Conservation (phyloP, 2,113 vertebrate species). For the Caranx melampygus region DNA sequence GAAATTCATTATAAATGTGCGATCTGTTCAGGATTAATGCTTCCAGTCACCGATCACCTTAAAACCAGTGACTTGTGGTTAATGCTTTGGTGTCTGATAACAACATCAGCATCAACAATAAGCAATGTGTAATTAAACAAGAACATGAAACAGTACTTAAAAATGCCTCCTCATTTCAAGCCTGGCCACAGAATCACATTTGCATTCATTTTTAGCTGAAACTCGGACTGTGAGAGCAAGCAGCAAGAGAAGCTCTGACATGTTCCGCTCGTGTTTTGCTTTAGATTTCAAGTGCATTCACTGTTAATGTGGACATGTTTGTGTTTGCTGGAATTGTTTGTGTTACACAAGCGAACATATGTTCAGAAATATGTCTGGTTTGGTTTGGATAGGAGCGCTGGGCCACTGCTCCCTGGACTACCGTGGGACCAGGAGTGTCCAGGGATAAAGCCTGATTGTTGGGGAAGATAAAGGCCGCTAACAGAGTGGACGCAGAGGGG, state of each 20-base stretch:
- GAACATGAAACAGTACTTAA: background rate
- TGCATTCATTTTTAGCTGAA: background rate
- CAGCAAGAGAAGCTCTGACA: background rate
- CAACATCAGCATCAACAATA: too few relatives aligned
- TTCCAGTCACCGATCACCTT: too few relatives aligned
- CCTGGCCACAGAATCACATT: background rate
- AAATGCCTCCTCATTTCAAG: background rate
- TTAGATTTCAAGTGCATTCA: background rate
- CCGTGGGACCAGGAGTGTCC: slow-evolving; percentile 49
- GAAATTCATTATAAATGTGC: too few relatives aligned
- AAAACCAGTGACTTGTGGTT: too few relatives aligned
- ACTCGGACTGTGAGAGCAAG: background rate
- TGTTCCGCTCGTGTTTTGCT: background rate
- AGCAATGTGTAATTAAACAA: background rate
- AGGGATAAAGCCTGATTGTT: slow-evolving; percentile 58
- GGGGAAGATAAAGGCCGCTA: slow-evolving; percentile 36
- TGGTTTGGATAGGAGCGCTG: slow-evolving; percentile 19
- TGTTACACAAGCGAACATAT: slow-evolving; percentile 6
- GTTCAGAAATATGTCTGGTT: slow-evolving; percentile 28
- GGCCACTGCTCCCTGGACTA: slow-evolving; percentile 12
- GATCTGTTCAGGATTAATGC: too few relatives aligned
- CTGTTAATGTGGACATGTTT: slow-evolving; percentile 1
- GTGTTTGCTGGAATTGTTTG: slow-evolving; percentile 8
- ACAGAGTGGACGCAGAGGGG: slow-evolving; percentile 28
- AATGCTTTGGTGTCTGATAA: too few relatives aligned